Evolutionary conservation across 2,888 invertebrate genomes (phyloP), one percentile per base, ranked within the genome.

Genomic region (Drosophila tanythrix): DNA sequence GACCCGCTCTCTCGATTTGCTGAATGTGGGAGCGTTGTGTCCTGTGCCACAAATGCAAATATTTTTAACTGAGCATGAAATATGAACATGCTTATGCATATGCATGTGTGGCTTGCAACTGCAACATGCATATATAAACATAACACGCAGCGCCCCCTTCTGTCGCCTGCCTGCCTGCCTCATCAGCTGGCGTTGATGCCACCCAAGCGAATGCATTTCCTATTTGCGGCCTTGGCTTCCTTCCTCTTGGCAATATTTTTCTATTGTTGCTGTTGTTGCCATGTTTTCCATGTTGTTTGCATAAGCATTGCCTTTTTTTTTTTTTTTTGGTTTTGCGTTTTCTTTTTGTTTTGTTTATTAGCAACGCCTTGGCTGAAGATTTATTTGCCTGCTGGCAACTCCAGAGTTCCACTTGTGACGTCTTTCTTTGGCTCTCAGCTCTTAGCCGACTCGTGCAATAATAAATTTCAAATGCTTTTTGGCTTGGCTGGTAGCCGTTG

Each of bases 221-320:
- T 89, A 81, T 67, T 84, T 83, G 70, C 61, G 83, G 86, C 81
- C 87, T 89, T 88, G 88, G 85, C 75, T 82, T 77, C 59, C 88
- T 77, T 77, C 83, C 88, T 86, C 66, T 79, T 61, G 40, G 59
- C 70, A 59, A 57, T 43, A 43, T 38, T 64, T 67, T 50, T 48
- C 33, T 31, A 38, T 65, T 62, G 43, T 52, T 63, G 61, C 68
- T 70, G 35, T 72, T 46, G 46, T 46, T 46, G 46, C 46, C 46
- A 46, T 46, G 46, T 65, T 71, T 36, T 40, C 35, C 56, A 48
- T 63, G 52, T 70, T 64, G 66, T 81, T 88, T 81, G 79, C 89
- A 86, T 88, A 88, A 87, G 82, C 67, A 77, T 83, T 79, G 66
- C 52, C 33, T 55, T 53, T 29, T 66, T 73, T 57, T 51, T 61